A percentile compares a stretch with the other conserved stretches of the same genome.
Evolutionary conservation across 2,888 invertebrate genomes (phyloP).

Genomic region (Catocala nupta): DNA sequence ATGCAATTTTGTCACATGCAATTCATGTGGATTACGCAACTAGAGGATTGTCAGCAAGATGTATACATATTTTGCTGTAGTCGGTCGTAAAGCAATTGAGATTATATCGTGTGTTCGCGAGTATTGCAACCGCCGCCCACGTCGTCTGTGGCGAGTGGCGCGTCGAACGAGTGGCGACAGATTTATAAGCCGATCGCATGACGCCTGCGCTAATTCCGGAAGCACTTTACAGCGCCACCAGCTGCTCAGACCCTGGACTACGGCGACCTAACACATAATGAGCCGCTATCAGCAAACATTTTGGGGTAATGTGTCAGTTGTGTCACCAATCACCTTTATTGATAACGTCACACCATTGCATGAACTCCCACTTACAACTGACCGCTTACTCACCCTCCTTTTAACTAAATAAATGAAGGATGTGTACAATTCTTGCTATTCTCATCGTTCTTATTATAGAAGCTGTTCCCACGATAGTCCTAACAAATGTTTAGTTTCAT

Average conservation of each 20-base stretch:
- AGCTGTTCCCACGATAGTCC: constrained; percentile 26
- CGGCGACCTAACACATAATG: constrained; percentile 44
- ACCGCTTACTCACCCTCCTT: constrained; percentile 20
- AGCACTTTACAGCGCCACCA: constrained; percentile 62
- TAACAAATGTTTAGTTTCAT: constrained; percentile 48
- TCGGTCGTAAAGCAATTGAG: constrained; percentile 53
- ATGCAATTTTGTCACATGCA: background rate
- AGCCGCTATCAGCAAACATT: constrained; percentile 29
- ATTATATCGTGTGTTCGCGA: constrained; percentile 52
- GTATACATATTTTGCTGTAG: constrained; percentile 1
- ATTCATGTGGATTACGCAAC: constrained; percentile 14
- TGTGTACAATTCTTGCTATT: constrained; percentile 15
- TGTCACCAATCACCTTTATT: constrained; percentile 41
- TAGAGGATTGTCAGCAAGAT: constrained; percentile 26
- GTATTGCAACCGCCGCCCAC: constrained; percentile 60
- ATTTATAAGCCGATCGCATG: constrained; percentile 79
- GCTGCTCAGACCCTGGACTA: constrained; percentile 52
- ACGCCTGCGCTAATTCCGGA: constrained; percentile 71
- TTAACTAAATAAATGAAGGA: constrained; percentile 21
- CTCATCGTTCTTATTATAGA: constrained; percentile 25
- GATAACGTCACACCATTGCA: constrained; percentile 37
- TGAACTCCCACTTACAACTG: constrained; percentile 27
- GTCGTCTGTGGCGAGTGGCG: constrained; percentile 46
- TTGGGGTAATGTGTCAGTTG: constrained; percentile 39
- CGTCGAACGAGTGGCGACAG: constrained; percentile 64